phyloP scores from a whole-genome alignment of 2,113 vertebrate genomes.

The Morone saxatilis region DNA sequence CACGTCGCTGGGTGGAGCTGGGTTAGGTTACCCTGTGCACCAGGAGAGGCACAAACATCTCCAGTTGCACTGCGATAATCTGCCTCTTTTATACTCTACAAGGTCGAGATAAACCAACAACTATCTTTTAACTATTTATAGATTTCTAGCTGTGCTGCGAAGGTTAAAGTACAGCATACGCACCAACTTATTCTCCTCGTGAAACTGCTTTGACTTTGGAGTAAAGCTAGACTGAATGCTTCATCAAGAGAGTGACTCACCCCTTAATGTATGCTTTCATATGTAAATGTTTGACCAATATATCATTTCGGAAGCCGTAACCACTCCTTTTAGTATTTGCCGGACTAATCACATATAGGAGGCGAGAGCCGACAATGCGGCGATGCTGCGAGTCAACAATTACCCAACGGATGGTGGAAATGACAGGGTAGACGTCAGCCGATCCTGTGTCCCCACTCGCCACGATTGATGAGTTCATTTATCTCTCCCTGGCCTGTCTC shows the following conservation, averaged over 20 bases:
- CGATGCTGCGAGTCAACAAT: slow-evolving; percentile 67
- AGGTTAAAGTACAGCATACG: slow-evolving; percentile 11
- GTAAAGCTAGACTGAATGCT: slow-evolving; percentile 7
- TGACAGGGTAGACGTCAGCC: slow-evolving; percentile 63
- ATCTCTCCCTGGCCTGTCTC: slow-evolving; percentile 81
- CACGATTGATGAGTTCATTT: slow-evolving; percentile 89
- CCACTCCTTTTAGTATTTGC: slow-evolving; percentile 37
- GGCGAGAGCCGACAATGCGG: slow-evolving; percentile 16
- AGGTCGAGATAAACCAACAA: slow-evolving; percentile 37
- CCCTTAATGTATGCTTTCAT: slow-evolving; percentile 46
- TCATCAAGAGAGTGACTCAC: slow-evolving; percentile 36
- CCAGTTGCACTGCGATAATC: slow-evolving; percentile 15
- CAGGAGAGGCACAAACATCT: slow-evolving; percentile 15
- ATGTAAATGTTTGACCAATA: slow-evolving; percentile 58
- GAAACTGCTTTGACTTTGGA: slow-evolving; percentile 27
- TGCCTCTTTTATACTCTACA: slow-evolving; percentile 1
- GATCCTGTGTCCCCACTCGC: slow-evolving; percentile 45
- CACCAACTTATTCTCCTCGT: slow-evolving; percentile 1
- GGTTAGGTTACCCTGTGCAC: not conserved
- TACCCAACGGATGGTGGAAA: slow-evolving; percentile 63
- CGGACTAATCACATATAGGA: slow-evolving; percentile 54
- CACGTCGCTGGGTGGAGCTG: slow-evolving; percentile 9
- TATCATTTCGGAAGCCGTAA: slow-evolving; percentile 46
- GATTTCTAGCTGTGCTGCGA: not conserved
- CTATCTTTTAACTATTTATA: slow-evolving; percentile 30